Base-by-base conservation (phyloP, 2,113 vertebrate genomes). In the Bostrychus sinensis region DNA sequence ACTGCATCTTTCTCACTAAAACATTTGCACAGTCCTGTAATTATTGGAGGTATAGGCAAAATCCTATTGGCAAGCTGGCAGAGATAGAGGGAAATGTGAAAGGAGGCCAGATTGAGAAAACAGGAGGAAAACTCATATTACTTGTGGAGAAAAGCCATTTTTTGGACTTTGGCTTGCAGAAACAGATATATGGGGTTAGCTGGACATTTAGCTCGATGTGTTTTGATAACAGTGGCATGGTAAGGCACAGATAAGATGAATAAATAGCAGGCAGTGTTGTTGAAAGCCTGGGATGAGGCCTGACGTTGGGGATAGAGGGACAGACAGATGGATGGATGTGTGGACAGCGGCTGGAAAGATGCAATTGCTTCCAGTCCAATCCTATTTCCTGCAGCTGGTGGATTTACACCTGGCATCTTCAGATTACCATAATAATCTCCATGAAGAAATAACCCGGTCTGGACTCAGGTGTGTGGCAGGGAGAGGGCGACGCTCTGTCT, bases 361-460 rank as follows among this genome's bases (percentile, higher is more conserved):
- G 19, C 43, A 62, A 72, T 74, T 66, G 65, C 64, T 69, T 73
- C 70, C 45, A 62, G 72, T 75, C 64, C 78, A 89, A 84, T 84
- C 81, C 81, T 20, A 74, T 82, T 85, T 81, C 62, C 66, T 84
- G 70, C 66, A 79, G 56, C 69, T 66, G 75, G 64, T 73, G 56
- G 72, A 70, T 22, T 72, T 78, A 56, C 77, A 84, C 77, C 81
- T 82, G 85, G 54, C 74, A 70, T 70, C 61, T 16, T 67, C 68
- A 68, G 77, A 84, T 86, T 84, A 81, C 57, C 71, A 81, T 73
- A 82, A 79, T 85, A 86, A 85, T 84, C 82, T 73, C 71, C 56
- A 46, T 19, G 62, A 74, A 72, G 73, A 81, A 78, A 84, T 74
- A 53, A 78, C 57, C 56, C 4, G 66, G 46, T 72, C 46, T 68